Evolutionary conservation across 2,113 vertebrate species (phyloP), one percentile per base, ranked within the genome.

Genomic region (Uropsilus gracilis): DNA sequence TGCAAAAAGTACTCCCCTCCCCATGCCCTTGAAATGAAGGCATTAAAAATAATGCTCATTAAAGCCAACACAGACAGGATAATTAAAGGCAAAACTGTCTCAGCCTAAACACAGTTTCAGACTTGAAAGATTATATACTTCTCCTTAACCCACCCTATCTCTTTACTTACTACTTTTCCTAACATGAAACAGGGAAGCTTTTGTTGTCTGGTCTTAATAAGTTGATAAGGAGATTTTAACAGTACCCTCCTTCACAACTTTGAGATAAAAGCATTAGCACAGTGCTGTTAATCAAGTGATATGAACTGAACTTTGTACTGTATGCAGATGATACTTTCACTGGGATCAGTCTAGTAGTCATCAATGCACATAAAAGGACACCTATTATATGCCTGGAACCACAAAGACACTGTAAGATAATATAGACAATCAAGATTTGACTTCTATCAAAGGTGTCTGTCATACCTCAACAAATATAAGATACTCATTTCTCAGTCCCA

Each of bases 41-140:
- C 91, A 91, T 81, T 95, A 95, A 96, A 94, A 96, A 91, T 86
- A 86, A 89, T 81, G 94, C 86, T 96, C 89, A 96, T 95, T 97
- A 96, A 92, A 95, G 95, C 91, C 64, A 87, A 85, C 93, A 84
- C 93, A 96, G 96, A 96, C 95, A 61, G 96, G 92, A 92, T 96
- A 96, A 97, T 97, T 92, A 95, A 86, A 96, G 95, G 89, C 95
- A 97, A 86, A 50, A 61, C 59, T 44, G 42, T 83, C 89, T 76
- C 6, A 34, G 81, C 53, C 87, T 96, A 95, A 96, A 96, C 53
- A 94, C 75, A 89, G 84, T 91, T 96, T 95, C 87, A 57, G 34
- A 71, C 57, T 90, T 72, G 10, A 95, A 96, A 61, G 82, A 88
- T 37, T 50, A 88, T 0, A 1, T 22, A 34, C 22, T 34, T 48